Conservation (phyloP, 2,888 invertebrate genomes). For the Brachynemurus nebulosus region DNA sequence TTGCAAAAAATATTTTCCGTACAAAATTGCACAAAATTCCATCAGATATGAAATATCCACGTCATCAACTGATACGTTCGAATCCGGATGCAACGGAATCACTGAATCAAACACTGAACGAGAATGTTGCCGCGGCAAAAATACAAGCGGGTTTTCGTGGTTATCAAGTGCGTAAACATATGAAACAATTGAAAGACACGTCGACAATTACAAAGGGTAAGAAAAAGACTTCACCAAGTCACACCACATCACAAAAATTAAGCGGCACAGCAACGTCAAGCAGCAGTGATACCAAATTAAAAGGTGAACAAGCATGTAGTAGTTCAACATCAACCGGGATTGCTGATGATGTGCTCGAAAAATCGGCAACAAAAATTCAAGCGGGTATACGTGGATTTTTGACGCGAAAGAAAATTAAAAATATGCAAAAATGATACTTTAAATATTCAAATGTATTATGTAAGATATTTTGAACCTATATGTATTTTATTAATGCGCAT, state of each 20-base stretch:
- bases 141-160: slow-evolving; percentile 57
- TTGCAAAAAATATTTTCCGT: too few species aligned
- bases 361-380: slow-evolving; percentile 40
- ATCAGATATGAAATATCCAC: too few species aligned
- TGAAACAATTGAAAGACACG: slow-evolving; percentile 5
- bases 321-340: too few species aligned
- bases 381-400: slow-evolving; percentile 40
- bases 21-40: too few species aligned
- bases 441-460: too few species aligned
- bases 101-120: background rate
- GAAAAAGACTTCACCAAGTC: background rate
- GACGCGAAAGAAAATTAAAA: slow-evolving; percentile 26
- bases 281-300: slow-evolving; percentile 7
- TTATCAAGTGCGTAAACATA: slow-evolving; percentile 31
- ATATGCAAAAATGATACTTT: too few species aligned
- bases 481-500: too few species aligned
- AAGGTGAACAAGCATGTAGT: too few species aligned
- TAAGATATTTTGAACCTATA: too few species aligned
- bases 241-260: background rate
- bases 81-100: slow-evolving; percentile 2
- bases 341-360: slow-evolving; percentile 24
- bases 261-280: slow-evolving; percentile 4
- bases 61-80: too few species aligned
- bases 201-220: background rate
- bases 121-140: slow-evolving; percentile 37